Conservation (phyloP, 2,888 invertebrate species). For the Lasioglossum figueresi region DNA sequence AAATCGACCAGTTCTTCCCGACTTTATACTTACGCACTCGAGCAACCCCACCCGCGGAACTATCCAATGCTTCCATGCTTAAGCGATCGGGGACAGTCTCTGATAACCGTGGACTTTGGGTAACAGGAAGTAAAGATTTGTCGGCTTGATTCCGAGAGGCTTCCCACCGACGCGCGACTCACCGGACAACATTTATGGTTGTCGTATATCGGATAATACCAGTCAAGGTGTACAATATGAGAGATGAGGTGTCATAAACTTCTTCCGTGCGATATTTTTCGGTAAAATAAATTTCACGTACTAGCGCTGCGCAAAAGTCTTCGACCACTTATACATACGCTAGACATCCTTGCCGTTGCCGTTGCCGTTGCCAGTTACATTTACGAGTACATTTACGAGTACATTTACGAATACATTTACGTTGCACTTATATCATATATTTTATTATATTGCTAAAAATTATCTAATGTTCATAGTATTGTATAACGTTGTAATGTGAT, state of each 20-base stretch:
- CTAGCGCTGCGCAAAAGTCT: background rate
- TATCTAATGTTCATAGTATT: background rate
- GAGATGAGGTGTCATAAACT: background rate
- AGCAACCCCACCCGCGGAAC: conserved; percentile 64
- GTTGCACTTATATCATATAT: background rate
- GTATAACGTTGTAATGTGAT: no score
- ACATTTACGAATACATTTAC: no score
- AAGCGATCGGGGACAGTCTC: conserved; percentile 76
- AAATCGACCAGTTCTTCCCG: conserved; percentile 39
- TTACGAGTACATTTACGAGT: no score
- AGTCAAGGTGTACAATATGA: conserved; percentile 9
- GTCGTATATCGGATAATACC: background rate
- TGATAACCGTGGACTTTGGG: conserved; percentile 78
- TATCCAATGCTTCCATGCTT: conserved; percentile 63
- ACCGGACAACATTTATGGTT: conserved; percentile 24
- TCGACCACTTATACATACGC: no score
- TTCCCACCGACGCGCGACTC: conserved; percentile 28
- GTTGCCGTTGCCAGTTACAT: background rate
- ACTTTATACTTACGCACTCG: conserved; percentile 65
- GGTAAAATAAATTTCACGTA: background rate
- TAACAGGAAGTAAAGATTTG: conserved; percentile 73
- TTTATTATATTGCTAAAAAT: background rate
- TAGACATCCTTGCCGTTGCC: background rate
- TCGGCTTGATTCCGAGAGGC: conserved; percentile 45
- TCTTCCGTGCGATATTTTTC: background rate